Conservation (phyloP, 2,888 invertebrate species). For the Tridacna gigas region DNA sequence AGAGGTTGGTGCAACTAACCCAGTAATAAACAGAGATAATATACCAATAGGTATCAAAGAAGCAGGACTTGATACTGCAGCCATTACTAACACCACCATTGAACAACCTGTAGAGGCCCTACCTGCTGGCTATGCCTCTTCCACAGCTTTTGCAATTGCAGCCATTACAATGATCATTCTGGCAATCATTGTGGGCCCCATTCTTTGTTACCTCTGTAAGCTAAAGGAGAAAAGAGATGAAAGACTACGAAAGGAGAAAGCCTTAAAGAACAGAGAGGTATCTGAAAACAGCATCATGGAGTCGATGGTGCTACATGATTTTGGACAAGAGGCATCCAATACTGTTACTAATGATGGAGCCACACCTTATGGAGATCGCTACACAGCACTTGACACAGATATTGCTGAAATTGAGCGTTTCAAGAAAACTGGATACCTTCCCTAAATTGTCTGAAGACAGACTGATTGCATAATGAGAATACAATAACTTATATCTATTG, state of each 20-base stretch:
- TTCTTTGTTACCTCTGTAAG: constrained; percentile 74
- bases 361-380: constrained; percentile 10
- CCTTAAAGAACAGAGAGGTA: constrained; percentile 56
- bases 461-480: too few relatives aligned
- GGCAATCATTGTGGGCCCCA: constrained; percentile 76
- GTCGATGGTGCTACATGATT: constrained; percentile 76
- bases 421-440: constrained; percentile 22
- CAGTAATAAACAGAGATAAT: constrained; percentile 12
- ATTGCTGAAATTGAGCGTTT: constrained; percentile 47
- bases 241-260: constrained; percentile 58
- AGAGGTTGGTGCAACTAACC: neutral
- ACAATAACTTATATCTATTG: too few relatives aligned
- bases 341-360: constrained; percentile 47
- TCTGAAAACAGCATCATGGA: constrained; percentile 71
- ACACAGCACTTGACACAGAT: constrained; percentile 19
- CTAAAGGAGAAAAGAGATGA: constrained; percentile 69
- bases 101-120: constrained; percentile 34
- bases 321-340: constrained; percentile 64
- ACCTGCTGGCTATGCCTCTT: constrained; percentile 32
- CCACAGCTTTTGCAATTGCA: constrained; percentile 72
- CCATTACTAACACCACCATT: constrained; percentile 22
- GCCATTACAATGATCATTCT: constrained; percentile 72
- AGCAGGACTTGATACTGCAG: constrained; percentile 44
- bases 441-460: neutral
- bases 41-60: constrained; percentile 48